Conservation (phyloP, 2,113 vertebrate genomes). For the Atractosteus spatula region DNA sequence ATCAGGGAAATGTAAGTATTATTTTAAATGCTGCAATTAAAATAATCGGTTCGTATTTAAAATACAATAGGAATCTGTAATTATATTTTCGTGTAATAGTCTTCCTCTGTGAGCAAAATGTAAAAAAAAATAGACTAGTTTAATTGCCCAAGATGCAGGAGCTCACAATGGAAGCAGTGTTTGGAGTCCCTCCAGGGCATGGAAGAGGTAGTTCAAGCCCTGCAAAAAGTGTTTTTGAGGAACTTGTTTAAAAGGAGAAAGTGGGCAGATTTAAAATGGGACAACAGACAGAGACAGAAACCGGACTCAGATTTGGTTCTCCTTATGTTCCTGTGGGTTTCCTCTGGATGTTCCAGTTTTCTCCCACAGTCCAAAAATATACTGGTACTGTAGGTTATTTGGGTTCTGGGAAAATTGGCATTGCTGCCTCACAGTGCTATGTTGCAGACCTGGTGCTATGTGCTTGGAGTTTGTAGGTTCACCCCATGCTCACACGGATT, state of each 20-base stretch:
- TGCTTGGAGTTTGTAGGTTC: constrained; percentile 10
- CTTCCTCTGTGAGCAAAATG: not conserved
- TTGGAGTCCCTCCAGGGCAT: constrained; percentile 22
- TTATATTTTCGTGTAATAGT: not conserved
- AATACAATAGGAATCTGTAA: not conserved
- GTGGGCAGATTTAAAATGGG: not conserved
- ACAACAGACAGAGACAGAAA: not conserved
- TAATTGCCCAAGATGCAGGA: constrained; percentile 2
- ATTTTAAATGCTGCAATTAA: too few species aligned
- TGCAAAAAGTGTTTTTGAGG: not conserved
- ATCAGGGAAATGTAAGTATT: too few species aligned
- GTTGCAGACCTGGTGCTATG: constrained; percentile 8
- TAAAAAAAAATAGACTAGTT: not conserved
- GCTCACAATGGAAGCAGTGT: constrained; percentile 33
- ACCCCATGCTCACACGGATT: constrained; percentile 19
- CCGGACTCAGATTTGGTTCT: constrained; percentile 4
- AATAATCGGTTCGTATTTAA: too few species aligned
- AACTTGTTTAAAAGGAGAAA: constrained; percentile 9
- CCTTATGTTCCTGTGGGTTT: not conserved
- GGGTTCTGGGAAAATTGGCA: too few species aligned
- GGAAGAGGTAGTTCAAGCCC: not conserved
- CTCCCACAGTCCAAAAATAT: too few species aligned
- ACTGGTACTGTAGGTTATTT: too few species aligned
- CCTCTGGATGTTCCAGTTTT: too few species aligned
- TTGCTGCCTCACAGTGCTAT: not conserved